Evolutionary conservation across 2,888 invertebrate genomes (phyloP).

Genomic region (Elegia similella): DNA sequence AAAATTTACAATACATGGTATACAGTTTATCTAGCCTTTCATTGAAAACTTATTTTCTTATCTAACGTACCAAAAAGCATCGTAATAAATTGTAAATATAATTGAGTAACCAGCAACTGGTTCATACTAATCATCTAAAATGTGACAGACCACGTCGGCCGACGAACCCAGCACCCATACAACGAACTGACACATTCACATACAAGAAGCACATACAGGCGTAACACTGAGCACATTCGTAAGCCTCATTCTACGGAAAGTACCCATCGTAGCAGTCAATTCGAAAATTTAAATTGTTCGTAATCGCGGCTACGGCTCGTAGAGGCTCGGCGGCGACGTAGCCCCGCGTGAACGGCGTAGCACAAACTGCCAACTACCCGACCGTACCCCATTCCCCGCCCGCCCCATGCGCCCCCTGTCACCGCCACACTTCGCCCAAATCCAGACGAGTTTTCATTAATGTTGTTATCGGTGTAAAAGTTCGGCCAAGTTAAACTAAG

Average conservation of each 20-base stretch:
- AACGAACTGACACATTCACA: conserved; percentile 55
- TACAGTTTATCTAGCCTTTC: no score
- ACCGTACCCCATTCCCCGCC: conserved; percentile 55
- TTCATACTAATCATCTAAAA: conserved; percentile 59
- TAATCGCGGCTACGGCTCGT: conserved; percentile 45
- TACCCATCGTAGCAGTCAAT: conserved; percentile 41
- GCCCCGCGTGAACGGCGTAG: conserved; percentile 53
- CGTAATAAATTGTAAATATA: conserved; percentile 40
- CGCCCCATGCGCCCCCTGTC: conserved; percentile 57
- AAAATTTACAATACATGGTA: no score
- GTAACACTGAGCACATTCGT: conserved; percentile 55
- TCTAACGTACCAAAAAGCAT: conserved; percentile 38
- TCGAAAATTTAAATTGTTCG: conserved; percentile 39
- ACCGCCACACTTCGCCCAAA: conserved; percentile 70
- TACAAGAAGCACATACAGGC: conserved; percentile 53
- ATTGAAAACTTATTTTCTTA: no score
- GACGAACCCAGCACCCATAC: conserved; percentile 67
- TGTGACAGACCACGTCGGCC: conserved; percentile 57
- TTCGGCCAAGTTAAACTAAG: conserved; percentile 70
- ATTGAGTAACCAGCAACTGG: conserved; percentile 40
- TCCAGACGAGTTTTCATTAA: conserved; percentile 78
- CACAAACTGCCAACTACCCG: conserved; percentile 61
- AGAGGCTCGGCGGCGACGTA: conserved; percentile 50
- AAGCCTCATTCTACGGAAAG: conserved; percentile 32
- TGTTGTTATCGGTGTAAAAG: conserved; percentile 78